Evolutionary conservation across 2,797 vertebrate species (phyloP).

Genomic region (Thaleichthys pacificus): DNA sequence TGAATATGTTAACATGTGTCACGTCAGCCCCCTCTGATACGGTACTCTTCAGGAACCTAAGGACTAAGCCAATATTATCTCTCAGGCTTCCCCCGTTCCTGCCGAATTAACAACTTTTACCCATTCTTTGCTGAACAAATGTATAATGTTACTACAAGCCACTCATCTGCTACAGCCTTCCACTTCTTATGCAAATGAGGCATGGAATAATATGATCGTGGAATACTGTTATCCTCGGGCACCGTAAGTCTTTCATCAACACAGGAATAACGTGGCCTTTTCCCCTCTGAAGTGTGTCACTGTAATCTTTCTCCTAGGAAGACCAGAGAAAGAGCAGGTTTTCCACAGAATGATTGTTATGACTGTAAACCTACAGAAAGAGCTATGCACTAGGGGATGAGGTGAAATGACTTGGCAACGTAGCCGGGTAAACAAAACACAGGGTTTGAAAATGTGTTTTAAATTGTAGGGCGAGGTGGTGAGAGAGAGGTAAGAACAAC

Average conservation of each 20-base stretch:
- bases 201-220: constrained; percentile 79
- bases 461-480: constrained; percentile 15
- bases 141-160: constrained; percentile 82
- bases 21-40: constrained; percentile 46
- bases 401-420: constrained; percentile 36
- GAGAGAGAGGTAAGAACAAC: constrained; percentile 2
- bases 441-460: constrained; percentile 27
- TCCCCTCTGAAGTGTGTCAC: constrained; percentile 57
- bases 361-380: constrained; percentile 31
- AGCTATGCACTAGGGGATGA: constrained; percentile 10
- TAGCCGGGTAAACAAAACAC: constrained; percentile 27
- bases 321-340: constrained; percentile 34
- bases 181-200: constrained; percentile 90
- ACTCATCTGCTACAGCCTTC: constrained; percentile 83
- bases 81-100: constrained; percentile 32
- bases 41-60: constrained; percentile 43
- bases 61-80: constrained; percentile 56
- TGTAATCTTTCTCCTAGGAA: constrained; percentile 46
- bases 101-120: constrained; percentile 73
- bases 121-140: constrained; percentile 81
- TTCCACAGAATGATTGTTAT: constrained; percentile 20
- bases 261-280: constrained; percentile 63
- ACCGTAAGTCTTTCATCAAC: constrained; percentile 73
- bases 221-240: constrained; percentile 59
- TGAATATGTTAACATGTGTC: constrained; percentile 34